Evolutionary conservation across 2,888 invertebrate species (phyloP).

Genomic region (Pyrrhosoma nymphula): DNA sequence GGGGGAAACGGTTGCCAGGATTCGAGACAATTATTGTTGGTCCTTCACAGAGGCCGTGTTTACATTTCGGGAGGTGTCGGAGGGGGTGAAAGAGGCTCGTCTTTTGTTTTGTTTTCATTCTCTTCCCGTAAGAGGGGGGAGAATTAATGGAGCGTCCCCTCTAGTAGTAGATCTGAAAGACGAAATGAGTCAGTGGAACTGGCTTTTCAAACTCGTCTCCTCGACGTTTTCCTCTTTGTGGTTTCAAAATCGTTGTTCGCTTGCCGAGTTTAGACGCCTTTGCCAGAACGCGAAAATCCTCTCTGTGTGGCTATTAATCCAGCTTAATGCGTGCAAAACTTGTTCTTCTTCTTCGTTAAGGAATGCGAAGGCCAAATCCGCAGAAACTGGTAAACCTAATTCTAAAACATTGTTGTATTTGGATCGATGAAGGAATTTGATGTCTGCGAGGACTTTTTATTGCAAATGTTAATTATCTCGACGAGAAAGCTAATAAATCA

Average conservation of each 20-base stretch:
- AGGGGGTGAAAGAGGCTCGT: too few relatives aligned
- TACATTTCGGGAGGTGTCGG: slow-evolving; percentile 19
- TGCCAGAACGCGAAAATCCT: background rate
- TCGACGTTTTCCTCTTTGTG: background rate
- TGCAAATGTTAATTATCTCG: too few relatives aligned
- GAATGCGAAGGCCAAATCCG: too few relatives aligned
- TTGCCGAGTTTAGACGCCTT: background rate
- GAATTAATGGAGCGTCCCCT: background rate
- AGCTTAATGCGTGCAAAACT: too few relatives aligned
- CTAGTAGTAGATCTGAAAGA: background rate
- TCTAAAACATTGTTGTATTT: too few relatives aligned
- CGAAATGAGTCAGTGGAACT: background rate
- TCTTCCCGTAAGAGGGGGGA: background rate
- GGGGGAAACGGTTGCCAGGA: background rate
- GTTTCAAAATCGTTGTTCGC: background rate
- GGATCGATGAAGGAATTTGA: too few relatives aligned
- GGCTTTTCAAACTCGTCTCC: background rate
- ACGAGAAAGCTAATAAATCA: too few relatives aligned
- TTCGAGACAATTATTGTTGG: background rate
- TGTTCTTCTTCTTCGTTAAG: too few relatives aligned
- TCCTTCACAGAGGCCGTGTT: background rate
- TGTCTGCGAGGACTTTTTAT: too few relatives aligned
- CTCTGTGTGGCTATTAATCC: too few relatives aligned
- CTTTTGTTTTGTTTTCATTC: too few relatives aligned
- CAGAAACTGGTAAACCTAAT: too few relatives aligned